These are phyloP conservation scores for Heterodera schachtii DNA, from an alignment of 1,140 invertebrate genomes.

Conservation along the genomic window DNA sequence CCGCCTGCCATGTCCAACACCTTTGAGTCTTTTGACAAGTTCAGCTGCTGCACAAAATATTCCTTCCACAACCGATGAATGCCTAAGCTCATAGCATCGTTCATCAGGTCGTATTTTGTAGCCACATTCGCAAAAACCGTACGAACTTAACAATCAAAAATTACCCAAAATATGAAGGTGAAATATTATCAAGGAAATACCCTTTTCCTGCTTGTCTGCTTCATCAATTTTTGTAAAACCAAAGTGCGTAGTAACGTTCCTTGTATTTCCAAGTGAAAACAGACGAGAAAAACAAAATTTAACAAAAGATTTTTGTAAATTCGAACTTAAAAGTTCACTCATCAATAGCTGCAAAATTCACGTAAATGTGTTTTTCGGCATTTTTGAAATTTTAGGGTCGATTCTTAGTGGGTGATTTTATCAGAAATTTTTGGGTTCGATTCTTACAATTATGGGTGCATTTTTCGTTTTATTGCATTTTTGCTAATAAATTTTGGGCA, in stretches of 20 bases:
- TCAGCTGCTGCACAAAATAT: conserved; percentile 80
- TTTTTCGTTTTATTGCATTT: too few relatives aligned
- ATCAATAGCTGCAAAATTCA: too few relatives aligned
- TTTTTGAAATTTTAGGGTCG: too few relatives aligned
- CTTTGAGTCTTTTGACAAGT: conserved; percentile 77
- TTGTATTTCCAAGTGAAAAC: neutral
- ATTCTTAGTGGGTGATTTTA: too few relatives aligned
- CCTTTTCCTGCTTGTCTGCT: conserved; percentile 52
- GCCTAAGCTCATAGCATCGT: conserved; percentile 93
- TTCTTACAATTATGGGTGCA: too few relatives aligned
- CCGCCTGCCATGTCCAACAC: conserved; percentile 94
- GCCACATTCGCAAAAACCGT: conserved; percentile 91
- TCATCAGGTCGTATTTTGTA: conserved; percentile 92
- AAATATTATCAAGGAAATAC: conserved; percentile 22
- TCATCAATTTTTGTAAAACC: conserved; percentile 55
- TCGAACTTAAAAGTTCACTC: neutral
- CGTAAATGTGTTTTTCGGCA: too few relatives aligned
- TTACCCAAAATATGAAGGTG: conserved; percentile 7
- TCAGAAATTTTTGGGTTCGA: too few relatives aligned
- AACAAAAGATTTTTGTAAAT: neutral
- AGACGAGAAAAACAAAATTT: neutral
- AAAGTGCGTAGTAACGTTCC: conserved; percentile 55
- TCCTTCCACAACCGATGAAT: conserved; percentile 97
- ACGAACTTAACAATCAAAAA: conserved; percentile 48
- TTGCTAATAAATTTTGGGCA: too few relatives aligned